A percentile compares a stretch with the other conserved stretches of the same genome.
These are phyloP conservation scores for Actinemys pallida DNA, from an alignment of 2,113 vertebrate genomes.

Conservation along the genomic window DNA sequence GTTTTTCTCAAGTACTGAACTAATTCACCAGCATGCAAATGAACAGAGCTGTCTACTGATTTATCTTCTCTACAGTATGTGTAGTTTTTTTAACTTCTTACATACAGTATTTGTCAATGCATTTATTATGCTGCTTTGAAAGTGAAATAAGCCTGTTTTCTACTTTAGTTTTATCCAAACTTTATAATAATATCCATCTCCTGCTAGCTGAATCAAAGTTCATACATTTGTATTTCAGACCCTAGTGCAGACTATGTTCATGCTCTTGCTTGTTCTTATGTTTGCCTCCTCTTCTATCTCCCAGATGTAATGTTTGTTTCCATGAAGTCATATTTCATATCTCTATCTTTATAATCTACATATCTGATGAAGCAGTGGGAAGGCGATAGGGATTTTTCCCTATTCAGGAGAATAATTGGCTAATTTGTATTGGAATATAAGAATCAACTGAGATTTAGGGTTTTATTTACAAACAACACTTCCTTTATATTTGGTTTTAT, in stretches of 20 bases:
- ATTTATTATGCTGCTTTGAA: background rate
- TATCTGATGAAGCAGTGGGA: background rate
- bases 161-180: background rate
- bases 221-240: background rate
- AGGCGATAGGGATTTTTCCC: background rate
- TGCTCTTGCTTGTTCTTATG: rapidly evolving
- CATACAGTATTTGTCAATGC: background rate
- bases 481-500: background rate
- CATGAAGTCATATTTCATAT: background rate
- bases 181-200: background rate
- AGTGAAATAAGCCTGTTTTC: background rate
- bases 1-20: background rate
- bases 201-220: background rate
- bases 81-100: background rate
- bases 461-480: conserved; percentile 25
- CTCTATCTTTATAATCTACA: background rate
- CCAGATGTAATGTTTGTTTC: rapidly evolving
- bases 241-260: background rate
- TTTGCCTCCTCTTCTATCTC: background rate
- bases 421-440: background rate
- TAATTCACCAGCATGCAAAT: background rate
- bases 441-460: background rate
- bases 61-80: background rate
- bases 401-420: background rate
- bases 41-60: background rate